Evolutionary conservation across 1,140 invertebrate species (phyloP).

Genomic region (Neodiprion pinetum): DNA sequence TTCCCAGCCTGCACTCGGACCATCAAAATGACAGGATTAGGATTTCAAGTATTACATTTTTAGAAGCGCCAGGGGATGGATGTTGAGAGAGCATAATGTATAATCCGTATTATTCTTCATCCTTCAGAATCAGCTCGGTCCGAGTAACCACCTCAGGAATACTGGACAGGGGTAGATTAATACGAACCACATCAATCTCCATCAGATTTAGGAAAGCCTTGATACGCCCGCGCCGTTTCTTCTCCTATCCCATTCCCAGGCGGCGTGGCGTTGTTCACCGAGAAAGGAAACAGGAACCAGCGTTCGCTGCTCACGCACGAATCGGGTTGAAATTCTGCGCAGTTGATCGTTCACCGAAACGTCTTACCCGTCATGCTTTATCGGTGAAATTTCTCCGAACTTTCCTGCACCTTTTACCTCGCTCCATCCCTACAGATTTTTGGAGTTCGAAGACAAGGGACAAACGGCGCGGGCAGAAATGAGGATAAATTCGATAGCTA

Average conservation of each 20-base stretch:
- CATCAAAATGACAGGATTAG: neutral
- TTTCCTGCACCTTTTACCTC: too few relatives aligned
- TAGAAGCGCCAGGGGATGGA: neutral
- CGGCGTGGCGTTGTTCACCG: neutral
- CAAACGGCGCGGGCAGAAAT: neutral
- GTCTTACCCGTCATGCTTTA: too few relatives aligned
- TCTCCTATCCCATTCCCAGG: too few relatives aligned
- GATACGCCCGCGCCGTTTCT: neutral
- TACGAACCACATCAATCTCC: slow-evolving; percentile 41
- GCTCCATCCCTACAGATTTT: too few relatives aligned
- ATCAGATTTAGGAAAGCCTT: slow-evolving; percentile 25
- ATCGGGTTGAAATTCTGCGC: too few relatives aligned
- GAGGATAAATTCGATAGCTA: slow-evolving; percentile 1
- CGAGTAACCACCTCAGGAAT: neutral
- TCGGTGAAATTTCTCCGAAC: too few relatives aligned
- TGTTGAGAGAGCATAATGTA: slow-evolving; percentile 13
- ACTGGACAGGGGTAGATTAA: slow-evolving; percentile 35
- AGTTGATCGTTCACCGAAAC: too few relatives aligned
- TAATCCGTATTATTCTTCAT: slow-evolving; percentile 37
- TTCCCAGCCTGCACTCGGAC: too few relatives aligned
- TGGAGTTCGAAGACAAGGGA: neutral
- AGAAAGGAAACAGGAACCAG: neutral
- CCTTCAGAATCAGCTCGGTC: slow-evolving; percentile 12
- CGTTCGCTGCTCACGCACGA: too few relatives aligned
- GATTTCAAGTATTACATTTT: neutral